Evolutionary conservation across 2,888 invertebrate genomes (phyloP).

Genomic region (Dryocosmus kuriphilus): DNA sequence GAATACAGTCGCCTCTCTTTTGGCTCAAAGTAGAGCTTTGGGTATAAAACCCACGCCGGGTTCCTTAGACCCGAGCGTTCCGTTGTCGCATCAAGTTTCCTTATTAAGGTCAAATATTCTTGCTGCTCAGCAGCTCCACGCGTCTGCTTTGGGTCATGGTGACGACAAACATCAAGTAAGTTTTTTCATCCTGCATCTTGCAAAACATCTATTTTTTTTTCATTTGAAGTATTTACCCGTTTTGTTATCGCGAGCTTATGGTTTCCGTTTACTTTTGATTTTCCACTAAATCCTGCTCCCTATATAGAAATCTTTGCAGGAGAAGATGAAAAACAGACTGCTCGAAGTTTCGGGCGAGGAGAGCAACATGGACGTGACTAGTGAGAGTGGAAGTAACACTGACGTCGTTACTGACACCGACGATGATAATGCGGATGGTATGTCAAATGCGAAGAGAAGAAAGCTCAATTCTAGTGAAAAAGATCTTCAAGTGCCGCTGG

Average conservation of each 20-base stretch:
- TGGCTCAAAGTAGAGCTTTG: slow-evolving; percentile 91
- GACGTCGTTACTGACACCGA: slow-evolving; percentile 75
- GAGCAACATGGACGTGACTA: slow-evolving; percentile 76
- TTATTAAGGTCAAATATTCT: slow-evolving; percentile 81
- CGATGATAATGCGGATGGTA: slow-evolving; percentile 75
- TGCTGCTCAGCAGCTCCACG: slow-evolving; percentile 83
- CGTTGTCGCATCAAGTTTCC: slow-evolving; percentile 81
- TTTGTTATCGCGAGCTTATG: slow-evolving; percentile 33
- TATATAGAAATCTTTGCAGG: slow-evolving; percentile 75
- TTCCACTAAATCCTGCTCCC: slow-evolving; percentile 65
- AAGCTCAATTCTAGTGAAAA: slow-evolving; percentile 74
- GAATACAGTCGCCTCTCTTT: slow-evolving; percentile 92
- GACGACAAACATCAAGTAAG: slow-evolving; percentile 74
- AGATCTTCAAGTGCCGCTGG: slow-evolving; percentile 73
- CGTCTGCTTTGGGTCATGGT: slow-evolving; percentile 67
- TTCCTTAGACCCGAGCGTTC: slow-evolving; percentile 79
- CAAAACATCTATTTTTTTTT: background rate
- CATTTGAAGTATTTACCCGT: background rate
- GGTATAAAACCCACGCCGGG: slow-evolving; percentile 86
- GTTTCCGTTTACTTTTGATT: slow-evolving; percentile 66
- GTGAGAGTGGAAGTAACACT: slow-evolving; percentile 76
- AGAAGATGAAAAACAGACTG: slow-evolving; percentile 76
- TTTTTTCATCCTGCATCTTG: background rate
- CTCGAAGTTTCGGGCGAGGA: slow-evolving; percentile 76
- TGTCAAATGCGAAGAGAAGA: slow-evolving; percentile 73